Percentiles rank a stretch among this genome's conserved stretches.
Evolutionary conservation across 2,797 vertebrate genomes (phyloP).

Genomic region (Pteronotus mesoamericanus): DNA sequence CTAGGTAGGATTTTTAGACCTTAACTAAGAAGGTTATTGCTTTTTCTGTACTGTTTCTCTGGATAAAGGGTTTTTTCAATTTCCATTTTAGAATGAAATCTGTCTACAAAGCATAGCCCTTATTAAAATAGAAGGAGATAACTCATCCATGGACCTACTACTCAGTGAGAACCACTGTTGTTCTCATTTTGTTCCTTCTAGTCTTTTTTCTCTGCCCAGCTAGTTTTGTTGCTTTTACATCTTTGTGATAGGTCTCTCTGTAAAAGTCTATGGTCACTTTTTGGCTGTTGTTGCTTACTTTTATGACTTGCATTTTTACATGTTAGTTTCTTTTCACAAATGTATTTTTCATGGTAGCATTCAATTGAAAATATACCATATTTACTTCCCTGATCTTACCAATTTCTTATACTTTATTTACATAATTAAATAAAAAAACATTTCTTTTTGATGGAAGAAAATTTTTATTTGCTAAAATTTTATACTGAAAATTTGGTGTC

Average conservation of each 20-base stretch:
- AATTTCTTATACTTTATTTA: background rate
- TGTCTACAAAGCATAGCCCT: background rate
- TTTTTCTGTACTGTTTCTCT: background rate
- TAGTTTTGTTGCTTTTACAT: constrained; percentile 15
- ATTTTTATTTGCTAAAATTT: constrained; percentile 18
- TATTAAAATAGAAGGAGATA: background rate
- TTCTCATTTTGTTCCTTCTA: background rate
- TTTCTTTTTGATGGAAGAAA: background rate
- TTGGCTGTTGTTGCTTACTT: background rate
- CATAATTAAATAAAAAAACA: background rate
- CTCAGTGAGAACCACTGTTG: background rate
- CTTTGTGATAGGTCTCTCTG: background rate
- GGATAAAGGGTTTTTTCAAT: background rate
- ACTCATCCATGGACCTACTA: background rate
- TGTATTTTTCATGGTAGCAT: background rate
- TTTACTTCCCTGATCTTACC: background rate
- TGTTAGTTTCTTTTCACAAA: background rate
- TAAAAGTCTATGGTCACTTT: background rate
- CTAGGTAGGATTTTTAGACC: background rate
- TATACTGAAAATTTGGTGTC: background rate
- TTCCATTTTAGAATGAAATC: background rate
- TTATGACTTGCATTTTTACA: background rate
- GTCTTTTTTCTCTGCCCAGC: background rate
- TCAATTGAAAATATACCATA: background rate
- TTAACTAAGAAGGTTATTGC: background rate